These are phyloP conservation scores for Limosa lapponica DNA, from an alignment of 2,797 vertebrate species.

Conservation along the genomic window DNA sequence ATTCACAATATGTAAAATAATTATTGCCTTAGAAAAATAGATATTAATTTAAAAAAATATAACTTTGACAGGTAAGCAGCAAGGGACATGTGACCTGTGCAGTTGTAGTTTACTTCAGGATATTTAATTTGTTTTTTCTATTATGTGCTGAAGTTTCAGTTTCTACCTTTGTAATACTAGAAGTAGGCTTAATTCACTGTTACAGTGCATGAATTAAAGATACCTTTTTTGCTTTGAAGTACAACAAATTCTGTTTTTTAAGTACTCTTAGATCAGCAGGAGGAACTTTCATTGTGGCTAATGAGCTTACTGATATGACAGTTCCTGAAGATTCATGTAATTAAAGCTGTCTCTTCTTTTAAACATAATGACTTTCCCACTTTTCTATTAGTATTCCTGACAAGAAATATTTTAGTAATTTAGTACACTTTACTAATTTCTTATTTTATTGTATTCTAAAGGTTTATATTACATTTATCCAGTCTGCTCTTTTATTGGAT, in stretches of 20 bases:
- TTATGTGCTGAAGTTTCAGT: conserved; percentile 37
- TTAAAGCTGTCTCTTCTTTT: conserved; percentile 73
- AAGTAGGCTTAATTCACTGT: conserved; percentile 48
- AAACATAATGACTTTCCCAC: conserved; percentile 64
- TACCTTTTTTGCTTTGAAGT: conserved; percentile 75
- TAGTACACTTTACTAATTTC: conserved; percentile 66
- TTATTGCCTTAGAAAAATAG: background rate
- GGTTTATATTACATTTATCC: conserved; percentile 39
- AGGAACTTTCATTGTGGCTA: conserved; percentile 73
- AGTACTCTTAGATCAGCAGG: conserved; percentile 74
- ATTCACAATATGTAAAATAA: background rate
- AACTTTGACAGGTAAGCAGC: background rate
- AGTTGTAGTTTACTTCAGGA: conserved; percentile 9
- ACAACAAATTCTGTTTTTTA: conserved; percentile 73
- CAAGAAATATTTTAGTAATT: conserved; percentile 74
- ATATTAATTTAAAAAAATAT: background rate
- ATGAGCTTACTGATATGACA: conserved; percentile 77
- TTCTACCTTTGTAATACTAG: conserved; percentile 47
- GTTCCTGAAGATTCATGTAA: conserved; percentile 76
- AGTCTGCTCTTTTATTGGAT: conserved; percentile 62
- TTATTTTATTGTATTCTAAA: conserved; percentile 56
- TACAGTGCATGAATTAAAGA: conserved; percentile 69
- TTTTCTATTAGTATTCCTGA: conserved; percentile 71
- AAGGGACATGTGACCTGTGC: background rate
- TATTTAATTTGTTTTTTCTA: background rate